These are phyloP conservation scores for Drosophila truncata DNA, from an alignment of 1,140 invertebrate genomes.

Conservation along the genomic window DNA sequence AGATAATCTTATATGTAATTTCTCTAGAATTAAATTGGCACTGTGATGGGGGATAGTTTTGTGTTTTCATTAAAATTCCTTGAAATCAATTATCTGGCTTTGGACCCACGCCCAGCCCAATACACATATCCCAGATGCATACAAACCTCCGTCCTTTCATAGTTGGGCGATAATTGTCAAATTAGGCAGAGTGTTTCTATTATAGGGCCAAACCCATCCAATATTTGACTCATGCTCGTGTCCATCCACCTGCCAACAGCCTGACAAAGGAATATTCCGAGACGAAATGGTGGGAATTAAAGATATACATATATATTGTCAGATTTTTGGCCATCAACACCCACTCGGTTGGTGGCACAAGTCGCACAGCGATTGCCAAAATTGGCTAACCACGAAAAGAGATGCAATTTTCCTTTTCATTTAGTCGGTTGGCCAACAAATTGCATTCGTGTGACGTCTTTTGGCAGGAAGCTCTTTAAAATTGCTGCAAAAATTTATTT, in stretches of 20 bases:
- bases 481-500: constrained; percentile 40
- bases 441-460: constrained; percentile 41
- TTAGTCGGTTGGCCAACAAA: constrained; percentile 43
- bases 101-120: constrained; percentile 6
- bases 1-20: not conserved
- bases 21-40: constrained; percentile 22
- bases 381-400: constrained; percentile 35
- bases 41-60: not conserved
- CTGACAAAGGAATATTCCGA: constrained; percentile 53
- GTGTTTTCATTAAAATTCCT: constrained; percentile 39
- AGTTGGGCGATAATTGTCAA: constrained; percentile 42
- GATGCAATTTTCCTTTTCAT: constrained; percentile 62
- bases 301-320: constrained; percentile 1
- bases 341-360: constrained; percentile 45
- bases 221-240: constrained; percentile 32
- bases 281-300: constrained; percentile 16
- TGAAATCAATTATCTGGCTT: constrained; percentile 35
- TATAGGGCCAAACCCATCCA: constrained; percentile 29
- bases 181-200: constrained; percentile 47
- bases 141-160: constrained; percentile 13
- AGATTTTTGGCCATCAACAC: constrained; percentile 49
- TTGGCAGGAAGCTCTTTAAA: constrained; percentile 37
- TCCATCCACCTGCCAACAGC: constrained; percentile 44
- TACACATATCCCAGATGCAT: not conserved
- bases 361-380: constrained; percentile 32